These are phyloP conservation scores for Zonitis immaculata DNA, from an alignment of 2,888 invertebrate genomes.

Conservation along the genomic window DNA sequence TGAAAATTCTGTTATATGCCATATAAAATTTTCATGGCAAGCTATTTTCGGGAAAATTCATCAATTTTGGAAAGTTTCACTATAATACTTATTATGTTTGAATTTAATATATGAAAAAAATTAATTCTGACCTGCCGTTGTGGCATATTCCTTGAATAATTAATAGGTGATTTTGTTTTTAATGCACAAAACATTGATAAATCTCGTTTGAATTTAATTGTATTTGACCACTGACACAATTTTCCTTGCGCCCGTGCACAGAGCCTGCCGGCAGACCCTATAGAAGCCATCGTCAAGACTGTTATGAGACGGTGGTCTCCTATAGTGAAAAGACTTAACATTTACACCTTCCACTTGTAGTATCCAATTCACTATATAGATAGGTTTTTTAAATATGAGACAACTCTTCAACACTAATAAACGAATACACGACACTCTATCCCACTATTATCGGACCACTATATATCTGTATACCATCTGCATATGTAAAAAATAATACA, in stretches of 20 bases:
- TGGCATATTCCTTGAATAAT: constrained; percentile 39
- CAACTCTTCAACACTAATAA: too few species aligned
- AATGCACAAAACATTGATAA: constrained; percentile 53
- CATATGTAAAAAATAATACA: too few species aligned
- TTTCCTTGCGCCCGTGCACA: constrained; percentile 77
- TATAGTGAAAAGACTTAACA: constrained; percentile 26
- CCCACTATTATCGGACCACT: too few species aligned
- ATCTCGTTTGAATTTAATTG: constrained; percentile 27
- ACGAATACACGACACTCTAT: constrained; percentile 7
- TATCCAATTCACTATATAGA: too few species aligned
- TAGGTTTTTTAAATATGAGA: too few species aligned
- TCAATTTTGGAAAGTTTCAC: too few species aligned
- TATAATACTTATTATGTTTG: too few species aligned
- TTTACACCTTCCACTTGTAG: constrained; percentile 30
- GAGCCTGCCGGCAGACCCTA: constrained; percentile 70
- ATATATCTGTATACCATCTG: too few species aligned
- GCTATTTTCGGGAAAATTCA: too few species aligned
- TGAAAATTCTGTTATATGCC: too few species aligned
- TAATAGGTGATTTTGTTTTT: constrained; percentile 49
- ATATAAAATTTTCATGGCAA: too few species aligned
- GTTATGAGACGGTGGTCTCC: constrained; percentile 54
- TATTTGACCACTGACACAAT: constrained; percentile 74
- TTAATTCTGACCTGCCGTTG: constrained; percentile 51
- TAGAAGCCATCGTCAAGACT: constrained; percentile 78
- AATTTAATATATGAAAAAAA: too few species aligned